Percentiles rank a stretch among this genome's conserved stretches.
phyloP scores from a whole-genome alignment of 2,113 vertebrate genomes.

The Agapornis roseicollis region DNA sequence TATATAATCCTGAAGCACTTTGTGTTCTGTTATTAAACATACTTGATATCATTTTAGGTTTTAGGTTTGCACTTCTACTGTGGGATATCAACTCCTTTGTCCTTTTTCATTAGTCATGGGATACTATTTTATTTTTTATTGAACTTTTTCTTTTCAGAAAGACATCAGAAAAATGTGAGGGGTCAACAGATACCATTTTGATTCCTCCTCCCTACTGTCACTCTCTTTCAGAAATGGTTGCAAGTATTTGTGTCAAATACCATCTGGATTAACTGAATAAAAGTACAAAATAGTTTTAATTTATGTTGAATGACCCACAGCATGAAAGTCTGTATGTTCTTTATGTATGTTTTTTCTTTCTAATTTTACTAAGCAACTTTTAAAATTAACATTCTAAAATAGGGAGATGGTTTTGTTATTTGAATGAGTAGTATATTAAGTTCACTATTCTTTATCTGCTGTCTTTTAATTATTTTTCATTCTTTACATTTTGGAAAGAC shows the following conservation, averaged over 20 bases:
- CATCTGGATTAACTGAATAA: neutral
- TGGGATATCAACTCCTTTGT: neutral
- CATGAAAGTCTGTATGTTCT: neutral
- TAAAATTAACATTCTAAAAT: neutral
- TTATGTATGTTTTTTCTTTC: neutral
- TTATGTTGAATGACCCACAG: neutral
- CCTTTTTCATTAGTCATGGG: neutral
- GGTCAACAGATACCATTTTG: neutral
- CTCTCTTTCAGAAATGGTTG: neutral
- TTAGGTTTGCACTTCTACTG: neutral
- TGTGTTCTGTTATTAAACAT: neutral
- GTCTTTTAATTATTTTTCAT: constrained; percentile 45
- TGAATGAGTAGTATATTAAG: neutral
- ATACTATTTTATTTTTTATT: neutral
- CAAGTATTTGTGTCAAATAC: neutral
- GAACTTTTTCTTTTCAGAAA: neutral
- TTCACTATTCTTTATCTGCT: neutral
- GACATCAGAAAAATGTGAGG: neutral
- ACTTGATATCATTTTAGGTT: neutral
- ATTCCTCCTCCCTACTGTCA: neutral
- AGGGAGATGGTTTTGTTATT: neutral
- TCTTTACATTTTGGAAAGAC: constrained; percentile 29
- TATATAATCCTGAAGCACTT: neutral
- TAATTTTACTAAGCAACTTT: neutral
- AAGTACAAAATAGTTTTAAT: neutral